Evolutionary conservation across 2,113 vertebrate genomes (phyloP).

Genomic region (Accipiter virgatus): DNA sequence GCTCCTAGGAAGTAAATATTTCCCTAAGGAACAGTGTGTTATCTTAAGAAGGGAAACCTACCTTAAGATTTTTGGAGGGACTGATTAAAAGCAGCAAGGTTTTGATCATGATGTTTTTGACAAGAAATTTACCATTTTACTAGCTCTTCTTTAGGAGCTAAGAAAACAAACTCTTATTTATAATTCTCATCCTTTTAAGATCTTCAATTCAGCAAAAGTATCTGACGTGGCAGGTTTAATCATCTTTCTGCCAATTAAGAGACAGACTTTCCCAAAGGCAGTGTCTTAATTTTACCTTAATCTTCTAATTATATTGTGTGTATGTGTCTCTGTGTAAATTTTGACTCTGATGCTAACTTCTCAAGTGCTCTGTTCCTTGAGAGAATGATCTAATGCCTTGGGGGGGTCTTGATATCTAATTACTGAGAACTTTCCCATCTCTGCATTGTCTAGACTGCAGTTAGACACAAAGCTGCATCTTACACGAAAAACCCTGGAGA

Average conservation of each 20-base stretch:
- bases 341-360: slow-evolving; percentile 21
- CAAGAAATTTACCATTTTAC: not conserved
- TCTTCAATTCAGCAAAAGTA: not conserved
- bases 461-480: not conserved
- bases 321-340: not conserved
- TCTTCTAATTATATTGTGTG: slow-evolving; percentile 42
- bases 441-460: slow-evolving; percentile 20
- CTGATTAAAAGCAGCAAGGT: not conserved
- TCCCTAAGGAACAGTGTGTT: not conserved
- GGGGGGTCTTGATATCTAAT: slow-evolving; percentile 9
- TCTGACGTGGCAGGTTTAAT: slow-evolving; percentile 15
- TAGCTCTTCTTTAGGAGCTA: not conserved
- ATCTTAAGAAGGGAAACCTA: not conserved
- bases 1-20: not conserved
- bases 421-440: slow-evolving; percentile 25
- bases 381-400: slow-evolving; percentile 25
- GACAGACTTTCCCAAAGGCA: slow-evolving; percentile 46
- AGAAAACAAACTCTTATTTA: not conserved
- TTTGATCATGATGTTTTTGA: not conserved
- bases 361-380: slow-evolving; percentile 6
- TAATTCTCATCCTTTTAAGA: not conserved
- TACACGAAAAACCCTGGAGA: not conserved
- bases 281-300: slow-evolving; percentile 49
- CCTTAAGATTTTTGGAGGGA: not conserved
- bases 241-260: slow-evolving; percentile 5